Conservation (phyloP, 2,797 vertebrate species). For the Rhincodon typus region DNA sequence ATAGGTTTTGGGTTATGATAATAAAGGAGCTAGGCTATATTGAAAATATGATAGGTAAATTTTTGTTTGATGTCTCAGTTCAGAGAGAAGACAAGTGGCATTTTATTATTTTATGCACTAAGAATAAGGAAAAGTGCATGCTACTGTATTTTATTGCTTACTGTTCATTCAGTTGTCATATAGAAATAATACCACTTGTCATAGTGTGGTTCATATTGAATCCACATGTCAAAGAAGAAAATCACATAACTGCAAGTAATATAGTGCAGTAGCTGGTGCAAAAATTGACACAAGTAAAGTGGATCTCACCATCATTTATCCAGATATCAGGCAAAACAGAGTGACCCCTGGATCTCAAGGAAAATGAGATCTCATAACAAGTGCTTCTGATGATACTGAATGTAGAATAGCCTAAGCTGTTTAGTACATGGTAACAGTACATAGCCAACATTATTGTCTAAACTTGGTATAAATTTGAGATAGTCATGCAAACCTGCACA, state of each 20-base stretch:
- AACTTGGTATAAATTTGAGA: not conserved
- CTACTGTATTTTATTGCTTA: not conserved
- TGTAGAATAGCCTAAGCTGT: not conserved
- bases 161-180: constrained; percentile 2
- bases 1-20: not conserved
- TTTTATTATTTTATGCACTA: not conserved
- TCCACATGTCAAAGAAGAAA: not conserved
- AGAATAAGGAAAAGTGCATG: not conserved
- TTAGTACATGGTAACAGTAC: not conserved
- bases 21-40: not conserved
- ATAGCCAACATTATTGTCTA: not conserved
- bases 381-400: not conserved
- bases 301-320: not conserved
- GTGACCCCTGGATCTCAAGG: not conserved
- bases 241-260: not conserved
- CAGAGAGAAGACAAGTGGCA: not conserved
- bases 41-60: not conserved
- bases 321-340: no score
- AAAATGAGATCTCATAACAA: not conserved
- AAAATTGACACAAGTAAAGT: not conserved
- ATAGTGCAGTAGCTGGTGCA: not conserved
- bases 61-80: not conserved
- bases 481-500: not conserved
- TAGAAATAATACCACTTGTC: not conserved
- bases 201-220: constrained; percentile 5